Conservation (phyloP, 1,140 invertebrate species). For the Zaprionus davidi region DNA sequence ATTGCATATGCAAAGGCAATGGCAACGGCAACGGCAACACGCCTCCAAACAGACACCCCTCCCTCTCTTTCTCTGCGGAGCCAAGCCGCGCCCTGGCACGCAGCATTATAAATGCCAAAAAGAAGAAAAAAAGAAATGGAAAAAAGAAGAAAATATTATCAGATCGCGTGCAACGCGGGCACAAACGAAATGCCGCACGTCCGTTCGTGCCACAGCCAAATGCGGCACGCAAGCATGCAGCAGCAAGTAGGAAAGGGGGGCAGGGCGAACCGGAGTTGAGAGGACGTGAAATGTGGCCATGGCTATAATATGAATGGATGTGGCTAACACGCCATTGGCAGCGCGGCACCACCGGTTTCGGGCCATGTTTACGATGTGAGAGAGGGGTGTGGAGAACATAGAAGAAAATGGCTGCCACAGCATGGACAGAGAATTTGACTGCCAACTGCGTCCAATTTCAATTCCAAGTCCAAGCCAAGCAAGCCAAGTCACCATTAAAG, state of each 20-base stretch:
- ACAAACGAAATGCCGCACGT: conserved; percentile 70
- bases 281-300: conserved; percentile 9
- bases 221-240: conserved; percentile 62
- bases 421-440: conserved; percentile 34
- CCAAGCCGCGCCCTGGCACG: conserved; percentile 63
- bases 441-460: conserved; percentile 15
- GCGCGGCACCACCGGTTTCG: conserved; percentile 36
- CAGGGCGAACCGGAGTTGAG: conserved; percentile 18
- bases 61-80: conserved; percentile 14
- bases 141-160: conserved; percentile 62
- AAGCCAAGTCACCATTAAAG: conserved; percentile 69
- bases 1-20: conserved; percentile 47
- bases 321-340: conserved; percentile 68
- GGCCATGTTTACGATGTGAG: conserved; percentile 47
- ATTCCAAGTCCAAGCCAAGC: conserved; percentile 23
- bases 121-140: conserved; percentile 26
- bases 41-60: conserved; percentile 37
- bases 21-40: conserved; percentile 34
- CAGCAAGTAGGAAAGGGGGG: background rate
- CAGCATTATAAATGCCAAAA: conserved; percentile 72
- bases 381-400: background rate
- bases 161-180: conserved; percentile 72
- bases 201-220: conserved; percentile 63
- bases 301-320: conserved; percentile 22
- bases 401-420: conserved; percentile 63